These are phyloP conservation scores for Rhombomys opimus DNA, from an alignment of 2,113 vertebrate species.

Conservation along the genomic window DNA sequence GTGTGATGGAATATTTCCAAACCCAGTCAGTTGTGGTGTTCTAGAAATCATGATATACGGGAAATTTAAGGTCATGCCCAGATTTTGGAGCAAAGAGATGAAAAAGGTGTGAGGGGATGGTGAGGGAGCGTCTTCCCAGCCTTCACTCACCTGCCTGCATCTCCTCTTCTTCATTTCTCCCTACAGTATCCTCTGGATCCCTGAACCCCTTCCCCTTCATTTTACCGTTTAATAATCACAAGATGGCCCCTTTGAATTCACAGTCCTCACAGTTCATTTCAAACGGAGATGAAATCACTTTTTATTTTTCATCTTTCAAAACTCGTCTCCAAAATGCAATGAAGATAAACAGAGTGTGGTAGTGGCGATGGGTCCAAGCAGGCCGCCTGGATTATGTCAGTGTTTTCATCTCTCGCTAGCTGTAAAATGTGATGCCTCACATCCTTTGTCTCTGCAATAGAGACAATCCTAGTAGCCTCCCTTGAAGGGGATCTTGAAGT, in stretches of 20 bases:
- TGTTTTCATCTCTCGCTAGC: background rate
- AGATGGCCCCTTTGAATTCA: background rate
- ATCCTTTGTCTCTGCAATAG: background rate
- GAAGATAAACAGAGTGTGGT: background rate
- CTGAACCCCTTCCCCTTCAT: accelerated
- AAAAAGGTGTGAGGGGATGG: no score
- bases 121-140: background rate
- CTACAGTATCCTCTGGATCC: accelerated
- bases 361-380: background rate
- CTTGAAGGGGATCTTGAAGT: background rate
- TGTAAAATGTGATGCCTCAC: background rate
- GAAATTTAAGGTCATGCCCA: background rate
- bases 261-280: background rate
- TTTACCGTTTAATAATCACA: background rate
- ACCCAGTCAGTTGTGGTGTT: background rate
- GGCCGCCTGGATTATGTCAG: background rate
- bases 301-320: background rate
- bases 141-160: background rate
- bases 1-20: constrained; percentile 31
- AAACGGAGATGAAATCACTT: background rate
- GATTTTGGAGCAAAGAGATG: background rate
- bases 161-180: background rate
- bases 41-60: background rate
- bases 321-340: background rate
- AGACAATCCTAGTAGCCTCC: background rate